Evolutionary conservation across 2,888 invertebrate species (phyloP).

Genomic region (Amiota mariae): DNA sequence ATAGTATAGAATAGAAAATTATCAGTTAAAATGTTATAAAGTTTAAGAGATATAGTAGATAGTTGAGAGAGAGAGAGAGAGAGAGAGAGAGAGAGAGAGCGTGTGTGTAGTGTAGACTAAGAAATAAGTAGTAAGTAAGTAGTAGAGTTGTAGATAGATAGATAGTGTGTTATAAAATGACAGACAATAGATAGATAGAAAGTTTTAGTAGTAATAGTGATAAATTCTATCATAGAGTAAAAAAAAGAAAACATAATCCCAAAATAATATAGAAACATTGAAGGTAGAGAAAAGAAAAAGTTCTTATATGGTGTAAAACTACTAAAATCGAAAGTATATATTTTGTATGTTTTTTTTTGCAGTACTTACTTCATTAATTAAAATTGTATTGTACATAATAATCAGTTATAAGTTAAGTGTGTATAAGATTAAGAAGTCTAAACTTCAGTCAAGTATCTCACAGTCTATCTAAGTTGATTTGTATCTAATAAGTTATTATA

Average conservation of each 20-base stretch:
- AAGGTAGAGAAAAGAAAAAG: too few relatives aligned
- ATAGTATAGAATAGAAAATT: not conserved
- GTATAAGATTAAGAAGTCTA: too few relatives aligned
- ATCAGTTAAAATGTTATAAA: not conserved
- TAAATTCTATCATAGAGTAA: not conserved
- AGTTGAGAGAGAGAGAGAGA: conserved; percentile 9
- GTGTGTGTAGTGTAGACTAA: not conserved
- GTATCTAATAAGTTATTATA: not conserved
- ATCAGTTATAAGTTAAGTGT: too few relatives aligned
- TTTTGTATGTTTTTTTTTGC: not conserved
- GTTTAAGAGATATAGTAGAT: not conserved
- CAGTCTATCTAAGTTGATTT: too few relatives aligned
- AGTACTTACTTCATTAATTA: too few relatives aligned
- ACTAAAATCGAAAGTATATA: not conserved
- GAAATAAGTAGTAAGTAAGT: not conserved
- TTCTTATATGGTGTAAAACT: too few relatives aligned
- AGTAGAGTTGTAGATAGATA: conserved; percentile 1
- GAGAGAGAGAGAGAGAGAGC: not conserved
- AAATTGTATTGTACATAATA: too few relatives aligned
- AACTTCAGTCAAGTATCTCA: too few relatives aligned
- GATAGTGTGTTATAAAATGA: not conserved
- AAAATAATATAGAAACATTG: too few relatives aligned
- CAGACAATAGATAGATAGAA: too few relatives aligned
- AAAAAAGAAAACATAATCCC: not conserved
- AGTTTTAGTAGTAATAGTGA: too few relatives aligned